A percentile compares a stretch with the other conserved stretches of the same genome.
phyloP scores from a whole-genome alignment of 2,113 vertebrate genomes.

The Tiliqua scincoides region DNA sequence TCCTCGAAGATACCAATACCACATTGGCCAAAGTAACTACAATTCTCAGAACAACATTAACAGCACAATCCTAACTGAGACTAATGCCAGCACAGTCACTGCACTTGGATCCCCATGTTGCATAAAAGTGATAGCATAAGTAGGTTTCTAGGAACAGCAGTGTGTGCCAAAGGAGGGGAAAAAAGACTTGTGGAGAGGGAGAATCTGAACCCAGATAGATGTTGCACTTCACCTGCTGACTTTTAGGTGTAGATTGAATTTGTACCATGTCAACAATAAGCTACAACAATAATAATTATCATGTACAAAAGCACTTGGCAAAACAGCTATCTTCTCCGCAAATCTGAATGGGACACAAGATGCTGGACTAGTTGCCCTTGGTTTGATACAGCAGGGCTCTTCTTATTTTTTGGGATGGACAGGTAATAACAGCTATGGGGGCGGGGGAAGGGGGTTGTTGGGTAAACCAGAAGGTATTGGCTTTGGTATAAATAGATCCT shows the following conservation, averaged over 20 bases:
- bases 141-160: neutral
- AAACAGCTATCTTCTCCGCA: too few species aligned
- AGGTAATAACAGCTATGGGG: neutral
- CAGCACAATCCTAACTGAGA: too few species aligned
- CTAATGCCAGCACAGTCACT: too few species aligned
- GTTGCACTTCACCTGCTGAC: neutral
- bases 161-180: neutral
- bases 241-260: neutral
- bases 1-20: neutral
- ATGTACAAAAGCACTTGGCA: neutral
- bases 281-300: neutral
- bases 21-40: neutral
- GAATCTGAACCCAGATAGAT: neutral
- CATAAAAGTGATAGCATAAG: neutral
- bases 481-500: neutral
- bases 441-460: neutral
- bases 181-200: neutral
- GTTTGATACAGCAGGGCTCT: neutral
- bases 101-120: neutral
- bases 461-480: neutral
- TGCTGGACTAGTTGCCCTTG: neutral
- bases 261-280: neutral
- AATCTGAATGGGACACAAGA: neutral
- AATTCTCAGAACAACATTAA: neutral
- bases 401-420: neutral